A percentile compares a stretch with the other conserved stretches of the same genome.
phyloP scores from a whole-genome alignment of 1,140 invertebrate genomes.

The Drosophila hydei region DNA sequence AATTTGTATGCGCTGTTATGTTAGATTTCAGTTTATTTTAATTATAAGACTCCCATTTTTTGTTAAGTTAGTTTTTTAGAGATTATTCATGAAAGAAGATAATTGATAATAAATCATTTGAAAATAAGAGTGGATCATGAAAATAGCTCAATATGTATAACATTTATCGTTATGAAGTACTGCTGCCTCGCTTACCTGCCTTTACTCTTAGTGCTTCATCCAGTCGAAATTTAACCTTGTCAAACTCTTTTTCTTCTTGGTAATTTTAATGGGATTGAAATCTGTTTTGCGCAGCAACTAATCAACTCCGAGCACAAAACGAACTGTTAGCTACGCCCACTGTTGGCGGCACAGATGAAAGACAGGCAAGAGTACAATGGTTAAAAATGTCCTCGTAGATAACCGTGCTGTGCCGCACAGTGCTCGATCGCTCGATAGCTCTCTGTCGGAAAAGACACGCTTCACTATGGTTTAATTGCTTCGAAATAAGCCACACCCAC shows the following conservation, averaged over 20 bases:
- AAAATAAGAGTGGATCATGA: no score
- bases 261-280: constrained; percentile 30
- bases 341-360: constrained; percentile 67
- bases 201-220: not conserved
- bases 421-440: not conserved
- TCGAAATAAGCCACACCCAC: constrained; percentile 80
- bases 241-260: constrained; percentile 15
- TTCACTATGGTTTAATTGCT: constrained; percentile 75
- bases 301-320: constrained; percentile 40
- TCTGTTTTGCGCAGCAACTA: constrained; percentile 43
- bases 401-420: constrained; percentile 30
- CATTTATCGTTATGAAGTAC: no score
- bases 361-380: constrained; percentile 29
- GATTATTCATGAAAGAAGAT: not conserved
- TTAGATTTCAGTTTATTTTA: not conserved
- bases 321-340: constrained; percentile 53
- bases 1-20: not conserved
- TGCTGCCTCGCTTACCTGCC: not conserved
- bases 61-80: not conserved
- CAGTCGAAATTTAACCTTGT: not conserved
- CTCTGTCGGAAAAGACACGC: constrained; percentile 59
- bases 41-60: not conserved
- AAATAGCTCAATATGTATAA: no score
- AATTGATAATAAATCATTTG: no score
- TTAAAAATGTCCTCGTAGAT: constrained; percentile 74